These are phyloP conservation scores for Micromys minutus DNA, from an alignment of 2,113 vertebrate species.

Conservation along the genomic window DNA sequence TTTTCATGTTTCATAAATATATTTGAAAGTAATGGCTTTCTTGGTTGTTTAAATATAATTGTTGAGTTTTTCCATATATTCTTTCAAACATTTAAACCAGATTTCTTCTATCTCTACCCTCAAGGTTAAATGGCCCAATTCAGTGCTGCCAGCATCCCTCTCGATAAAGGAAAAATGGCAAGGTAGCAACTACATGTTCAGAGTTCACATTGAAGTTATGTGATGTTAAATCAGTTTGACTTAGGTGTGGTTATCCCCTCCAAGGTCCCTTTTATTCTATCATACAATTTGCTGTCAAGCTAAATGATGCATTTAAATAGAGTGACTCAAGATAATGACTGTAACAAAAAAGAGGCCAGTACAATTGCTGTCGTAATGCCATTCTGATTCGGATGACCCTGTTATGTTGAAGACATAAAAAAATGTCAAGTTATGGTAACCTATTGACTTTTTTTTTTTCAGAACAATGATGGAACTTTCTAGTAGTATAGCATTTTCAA, in stretches of 20 bases:
- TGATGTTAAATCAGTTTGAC: slow-evolving; percentile 67
- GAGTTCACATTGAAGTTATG: slow-evolving; percentile 60
- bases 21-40: not conserved
- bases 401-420: slow-evolving; percentile 16
- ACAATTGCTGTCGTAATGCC: slow-evolving; percentile 61
- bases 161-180: slow-evolving; percentile 1
- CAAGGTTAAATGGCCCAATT: slow-evolving; percentile 52
- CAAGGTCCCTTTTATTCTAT: slow-evolving; percentile 69
- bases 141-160: slow-evolving; percentile 35
- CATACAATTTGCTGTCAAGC: slow-evolving; percentile 68
- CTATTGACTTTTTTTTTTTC: slow-evolving; percentile 54
- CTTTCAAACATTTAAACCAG: not conserved
- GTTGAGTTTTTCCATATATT: not conserved
- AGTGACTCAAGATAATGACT: slow-evolving; percentile 71
- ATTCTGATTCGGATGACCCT: slow-evolving; percentile 55
- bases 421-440: slow-evolving; percentile 56
- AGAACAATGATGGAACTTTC: slow-evolving; percentile 20
- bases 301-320: slow-evolving; percentile 78
- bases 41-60: not conserved
- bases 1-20: slow-evolving; percentile 12
- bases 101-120: slow-evolving; percentile 23
- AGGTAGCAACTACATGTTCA: slow-evolving; percentile 17
- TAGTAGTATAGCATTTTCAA: slow-evolving; percentile 1
- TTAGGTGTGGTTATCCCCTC: slow-evolving; percentile 49
- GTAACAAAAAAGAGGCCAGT: slow-evolving; percentile 47